Evolutionary conservation across 1,140 invertebrate genomes (phyloP).

Genomic region (Papilio xuthus): DNA sequence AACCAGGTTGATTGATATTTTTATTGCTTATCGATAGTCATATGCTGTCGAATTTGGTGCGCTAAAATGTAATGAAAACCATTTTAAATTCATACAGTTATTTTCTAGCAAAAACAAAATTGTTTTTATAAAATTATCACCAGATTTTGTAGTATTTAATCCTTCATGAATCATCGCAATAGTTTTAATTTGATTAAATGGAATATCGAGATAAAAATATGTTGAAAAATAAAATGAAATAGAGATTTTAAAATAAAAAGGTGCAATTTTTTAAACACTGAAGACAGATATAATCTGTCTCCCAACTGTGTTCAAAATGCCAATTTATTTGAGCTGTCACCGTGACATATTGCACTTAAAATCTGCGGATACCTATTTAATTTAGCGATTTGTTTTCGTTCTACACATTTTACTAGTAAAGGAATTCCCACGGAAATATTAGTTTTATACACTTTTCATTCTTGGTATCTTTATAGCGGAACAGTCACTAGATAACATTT

Average conservation of each 20-base stretch:
- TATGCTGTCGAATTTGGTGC: neutral
- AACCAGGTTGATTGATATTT: conserved; percentile 19
- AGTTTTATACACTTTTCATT: neutral
- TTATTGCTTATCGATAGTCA: neutral
- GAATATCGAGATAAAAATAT: neutral
- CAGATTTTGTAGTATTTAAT: neutral
- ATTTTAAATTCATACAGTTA: neutral
- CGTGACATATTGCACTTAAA: conserved; percentile 28
- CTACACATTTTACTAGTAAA: conserved; percentile 16
- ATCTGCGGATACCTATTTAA: conserved; percentile 10
- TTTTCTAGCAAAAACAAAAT: neutral
- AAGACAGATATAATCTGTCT: conserved; percentile 30
- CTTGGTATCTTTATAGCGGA: too few species aligned
- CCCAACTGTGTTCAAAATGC: conserved; percentile 29
- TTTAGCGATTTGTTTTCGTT: conserved; percentile 15
- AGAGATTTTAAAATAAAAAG: conserved; percentile 6
- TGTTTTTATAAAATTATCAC: neutral
- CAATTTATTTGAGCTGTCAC: conserved; percentile 36
- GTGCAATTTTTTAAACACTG: conserved; percentile 17
- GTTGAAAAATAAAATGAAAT: conserved; percentile 19
- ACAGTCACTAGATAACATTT: neutral
- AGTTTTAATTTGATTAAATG: neutral
- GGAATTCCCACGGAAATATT: conserved; percentile 4
- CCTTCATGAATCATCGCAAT: neutral
- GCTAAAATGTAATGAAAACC: conserved; percentile 1